Evolutionary conservation across 2,113 vertebrate genomes (phyloP).

Genomic region (Otocyon megalotis): DNA sequence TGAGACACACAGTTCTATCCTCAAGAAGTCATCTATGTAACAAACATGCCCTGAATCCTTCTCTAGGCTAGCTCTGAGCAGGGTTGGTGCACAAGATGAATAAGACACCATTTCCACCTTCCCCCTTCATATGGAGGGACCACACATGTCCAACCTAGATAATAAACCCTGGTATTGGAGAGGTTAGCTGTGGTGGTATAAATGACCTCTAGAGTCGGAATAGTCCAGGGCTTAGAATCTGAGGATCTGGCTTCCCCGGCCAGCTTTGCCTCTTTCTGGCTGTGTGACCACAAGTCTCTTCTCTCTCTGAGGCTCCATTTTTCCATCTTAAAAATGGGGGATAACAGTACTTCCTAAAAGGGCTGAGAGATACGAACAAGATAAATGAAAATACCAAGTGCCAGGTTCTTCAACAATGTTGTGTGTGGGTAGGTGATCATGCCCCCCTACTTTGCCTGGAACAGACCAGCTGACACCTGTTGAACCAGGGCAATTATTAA

Average conservation of each 20-base stretch:
- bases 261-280: neutral
- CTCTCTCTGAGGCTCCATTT: constrained; percentile 45
- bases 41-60: neutral
- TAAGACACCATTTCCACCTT: neutral
- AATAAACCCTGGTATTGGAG: neutral
- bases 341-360: neutral
- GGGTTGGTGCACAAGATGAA: neutral
- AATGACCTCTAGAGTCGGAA: neutral
- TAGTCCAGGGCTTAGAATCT: neutral
- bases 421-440: neutral
- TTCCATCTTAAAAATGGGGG: neutral
- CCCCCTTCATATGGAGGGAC: neutral
- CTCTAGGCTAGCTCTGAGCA: neutral
- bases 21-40: constrained; percentile 1
- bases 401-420: neutral
- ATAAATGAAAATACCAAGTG: neutral
- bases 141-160: neutral
- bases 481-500: neutral
- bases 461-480: neutral
- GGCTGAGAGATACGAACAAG: neutral
- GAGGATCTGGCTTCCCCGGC: neutral
- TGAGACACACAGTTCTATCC: neutral
- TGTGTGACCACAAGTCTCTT: neutral
- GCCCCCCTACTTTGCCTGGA: neutral
- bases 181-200: neutral